Base-by-base conservation (phyloP, 2,888 invertebrate genomes). In the Phortica okadai region DNA sequence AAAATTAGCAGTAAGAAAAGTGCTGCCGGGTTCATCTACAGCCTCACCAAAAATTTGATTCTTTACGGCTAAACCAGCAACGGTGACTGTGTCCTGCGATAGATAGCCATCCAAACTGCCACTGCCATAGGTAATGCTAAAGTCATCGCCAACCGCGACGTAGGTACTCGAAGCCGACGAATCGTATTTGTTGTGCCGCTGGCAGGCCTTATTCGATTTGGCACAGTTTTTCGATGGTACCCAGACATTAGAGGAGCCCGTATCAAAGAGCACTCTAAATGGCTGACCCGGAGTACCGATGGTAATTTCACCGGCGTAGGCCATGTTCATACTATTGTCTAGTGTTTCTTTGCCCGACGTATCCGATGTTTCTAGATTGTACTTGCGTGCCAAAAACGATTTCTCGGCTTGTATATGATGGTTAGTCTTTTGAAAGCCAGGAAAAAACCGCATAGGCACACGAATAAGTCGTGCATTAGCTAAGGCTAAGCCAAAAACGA, bases 171-270 rank as follows among this genome's bases (percentile, higher is more conserved):
- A 99, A 90, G 94, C 94, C 76, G 90, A 92, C 87, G 96, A 95
- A 93, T 99, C 96, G 92, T 99, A 99, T 92, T 98, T 98, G 91
- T 96, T 95, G 92, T 99, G 99, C 10, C 42, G 74, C 33, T 74
- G 77, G 33, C 80, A 80, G 77, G 80, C 80, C 58, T 66, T 41
- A 91, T 98, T 98, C 77, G 96, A 95, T 90, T 93, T 93, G 89
- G 96, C 95, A 91, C 99, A 99, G 90, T 98, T 95, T 92, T 97
- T 97, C 25, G 98, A 98, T 10, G 99, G 99, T 77, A 99, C 95
- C 99, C 99, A 99, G 74, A 99, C 93, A 92, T 99, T 99, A 74
- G 98, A 97, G 16, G 98, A 99, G 78, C 99, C 99, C 0, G 99
- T 99, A 92, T 99, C 99, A 93, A 93, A 89, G 96, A 94, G 91